Conservation (phyloP, 2,888 invertebrate species). For the Luperina nickerlii region DNA sequence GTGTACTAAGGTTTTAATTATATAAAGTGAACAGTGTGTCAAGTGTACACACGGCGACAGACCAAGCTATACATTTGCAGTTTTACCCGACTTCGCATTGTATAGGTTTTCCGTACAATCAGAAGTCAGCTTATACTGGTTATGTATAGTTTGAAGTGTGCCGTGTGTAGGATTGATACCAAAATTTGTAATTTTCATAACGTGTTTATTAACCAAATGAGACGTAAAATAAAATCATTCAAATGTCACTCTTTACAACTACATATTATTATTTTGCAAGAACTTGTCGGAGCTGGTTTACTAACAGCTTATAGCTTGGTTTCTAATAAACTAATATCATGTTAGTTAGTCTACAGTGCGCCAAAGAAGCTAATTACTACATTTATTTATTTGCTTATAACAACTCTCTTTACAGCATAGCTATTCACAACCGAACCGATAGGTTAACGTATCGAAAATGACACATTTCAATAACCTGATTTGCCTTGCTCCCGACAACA, state of each 20-base stretch:
- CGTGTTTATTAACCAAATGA: no score
- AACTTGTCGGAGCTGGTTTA: neutral
- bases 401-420: neutral
- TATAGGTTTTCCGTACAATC: neutral
- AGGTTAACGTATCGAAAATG: neutral
- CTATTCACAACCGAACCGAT: neutral
- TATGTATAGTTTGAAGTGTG: neutral
- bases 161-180: no score
- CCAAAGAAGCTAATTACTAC: neutral
- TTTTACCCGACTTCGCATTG: neutral
- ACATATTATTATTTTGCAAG: neutral
- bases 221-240: no score
- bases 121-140: neutral
- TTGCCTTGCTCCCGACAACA: neutral
- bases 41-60: neutral
- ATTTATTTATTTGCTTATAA: neutral
- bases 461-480: neutral
- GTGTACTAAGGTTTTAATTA: neutral
- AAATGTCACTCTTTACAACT: neutral
- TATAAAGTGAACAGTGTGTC: neutral
- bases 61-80: neutral
- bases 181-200: no score
- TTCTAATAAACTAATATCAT: conserved; percentile 16
- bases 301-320: conserved; percentile 28
- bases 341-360: neutral